Evolutionary conservation across 2,797 vertebrate species (phyloP), one percentile per base, ranked within the genome.

Genomic region (Ciconia nigra): DNA sequence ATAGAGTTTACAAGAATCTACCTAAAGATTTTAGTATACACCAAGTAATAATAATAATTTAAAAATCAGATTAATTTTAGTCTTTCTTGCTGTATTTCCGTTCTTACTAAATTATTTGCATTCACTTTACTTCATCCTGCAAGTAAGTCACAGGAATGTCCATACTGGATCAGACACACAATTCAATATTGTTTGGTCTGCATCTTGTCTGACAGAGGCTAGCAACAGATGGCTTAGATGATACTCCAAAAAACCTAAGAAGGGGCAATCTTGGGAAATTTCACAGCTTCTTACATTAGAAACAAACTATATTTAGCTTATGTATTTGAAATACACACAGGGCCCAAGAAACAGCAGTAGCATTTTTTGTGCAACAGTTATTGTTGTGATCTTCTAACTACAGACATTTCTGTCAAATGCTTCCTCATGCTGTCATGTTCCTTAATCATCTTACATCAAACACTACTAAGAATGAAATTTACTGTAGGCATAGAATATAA

Each of bases 211-310:
- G 90, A 80, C 71, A 87, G 58, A 90, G 35, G 44, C 29, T 33
- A 61, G 37, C 41, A 96, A 63, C 80, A 96, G 86, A 93, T 61
- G 59, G 90, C 81, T 87, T 52, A 74, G 35, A 57, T 59, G 47
- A 80, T 67, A 84, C 20, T 81, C 52, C 55, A 92, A 63, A 84
- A 83, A 80, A 33, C 39, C 59, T 71, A 47, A 57, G 33, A 41
- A 44, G 14, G 15, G 28, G 22, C 47, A 91, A 73, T 33, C 26
- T 61, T 10, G 13, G 69, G 65, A 76, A 96, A 87, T 86, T 85
- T 95, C 84, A 92, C 72, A 84, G 54, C 61, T 76, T 87, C 71
- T 83, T 52, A 81, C 11, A 90, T 85, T 46, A 93, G 70, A 95
- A 93, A 79, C 33, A 95, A 89, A 42, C 44, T 82, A 71, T 26